Evolutionary conservation across 2,113 vertebrate genomes (phyloP).

Genomic region (Cromileptes altivelis): DNA sequence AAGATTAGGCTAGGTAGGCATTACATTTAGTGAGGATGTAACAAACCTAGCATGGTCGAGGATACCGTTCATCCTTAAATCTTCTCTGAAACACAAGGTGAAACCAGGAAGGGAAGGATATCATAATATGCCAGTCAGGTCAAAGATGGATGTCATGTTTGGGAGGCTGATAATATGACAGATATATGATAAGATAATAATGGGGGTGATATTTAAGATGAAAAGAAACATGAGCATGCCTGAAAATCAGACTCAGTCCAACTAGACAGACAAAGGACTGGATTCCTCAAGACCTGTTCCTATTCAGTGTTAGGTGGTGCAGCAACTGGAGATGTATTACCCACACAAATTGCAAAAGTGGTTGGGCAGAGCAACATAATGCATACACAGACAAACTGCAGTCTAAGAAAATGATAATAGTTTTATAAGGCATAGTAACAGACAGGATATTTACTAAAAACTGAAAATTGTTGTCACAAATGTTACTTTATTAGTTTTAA

Average conservation of each 20-base stretch:
- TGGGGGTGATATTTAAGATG: not conserved
- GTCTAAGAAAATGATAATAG: not conserved
- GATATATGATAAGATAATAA: not conserved
- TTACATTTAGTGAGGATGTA: not conserved
- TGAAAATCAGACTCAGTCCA: not conserved
- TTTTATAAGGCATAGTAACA: not conserved
- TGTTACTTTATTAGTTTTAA: not conserved
- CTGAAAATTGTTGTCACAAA: not conserved
- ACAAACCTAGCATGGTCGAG: not conserved
- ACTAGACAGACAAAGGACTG: not conserved
- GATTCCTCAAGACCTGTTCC: not conserved
- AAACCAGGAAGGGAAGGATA: not conserved
- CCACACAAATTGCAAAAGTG: not conserved
- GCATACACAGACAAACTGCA: not conserved
- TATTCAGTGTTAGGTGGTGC: not conserved
- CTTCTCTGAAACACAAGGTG: not conserved
- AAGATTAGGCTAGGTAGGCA: not conserved
- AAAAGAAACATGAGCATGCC: constrained; percentile 22
- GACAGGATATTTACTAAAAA: not conserved
- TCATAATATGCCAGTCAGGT: not conserved
- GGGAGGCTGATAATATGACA: not conserved
- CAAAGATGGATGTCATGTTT: not conserved
- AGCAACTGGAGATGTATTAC: not conserved
- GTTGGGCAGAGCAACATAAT: not conserved
- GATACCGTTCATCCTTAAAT: not conserved